Base-by-base conservation (phyloP, 2,113 vertebrate species). In the Hypanus sabinus region DNA sequence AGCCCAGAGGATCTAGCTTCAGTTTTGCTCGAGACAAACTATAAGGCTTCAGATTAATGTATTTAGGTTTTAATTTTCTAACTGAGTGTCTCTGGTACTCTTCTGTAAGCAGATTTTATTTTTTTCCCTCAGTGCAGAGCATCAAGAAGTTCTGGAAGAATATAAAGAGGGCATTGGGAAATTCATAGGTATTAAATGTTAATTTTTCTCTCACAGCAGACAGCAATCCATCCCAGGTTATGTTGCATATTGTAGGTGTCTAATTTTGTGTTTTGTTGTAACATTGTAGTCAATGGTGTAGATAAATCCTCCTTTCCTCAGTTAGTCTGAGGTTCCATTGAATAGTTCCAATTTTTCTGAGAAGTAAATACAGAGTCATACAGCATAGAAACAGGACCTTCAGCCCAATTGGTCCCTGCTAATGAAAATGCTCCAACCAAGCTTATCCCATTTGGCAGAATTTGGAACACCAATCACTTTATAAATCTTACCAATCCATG, bases 101-200 rank as follows among this genome's bases (percentile, higher is more conserved):
- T 62, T 14, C 22, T 80, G 30, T 68, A 8, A 14, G 62, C 2
- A 22, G 20, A 80, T 22, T 12, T 80, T 80, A 22, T 92, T 90
- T 90, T 33, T 38, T 85, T 5, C 57, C 30, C 81, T 87, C 83
- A 99, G 99, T 94, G 98, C 97, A 95, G 98, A 99, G 94, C 97
- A 99, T 94, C 97, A 98, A 73, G 98, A 99, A 0, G 97, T 98
- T n/a, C 95, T 99, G 96, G 97, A 98, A 95, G 98, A 98, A 79
- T 99, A 97, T 95, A 98, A 98, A 94, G 97, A 97, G 95, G 98
- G 99, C 96, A 96, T 98, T 95, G 97, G 96, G 73, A 98, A 97
- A 94, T 99, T 99, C 96, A 96, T 99, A 97, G 99, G 99, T 99
- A 96, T 96, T 73, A 18, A 93, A 73, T 93, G 20, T 71, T 5